Evolutionary conservation across 1,140 invertebrate genomes (phyloP).

Genomic region (Paramacrobiotus metropolitanus): DNA sequence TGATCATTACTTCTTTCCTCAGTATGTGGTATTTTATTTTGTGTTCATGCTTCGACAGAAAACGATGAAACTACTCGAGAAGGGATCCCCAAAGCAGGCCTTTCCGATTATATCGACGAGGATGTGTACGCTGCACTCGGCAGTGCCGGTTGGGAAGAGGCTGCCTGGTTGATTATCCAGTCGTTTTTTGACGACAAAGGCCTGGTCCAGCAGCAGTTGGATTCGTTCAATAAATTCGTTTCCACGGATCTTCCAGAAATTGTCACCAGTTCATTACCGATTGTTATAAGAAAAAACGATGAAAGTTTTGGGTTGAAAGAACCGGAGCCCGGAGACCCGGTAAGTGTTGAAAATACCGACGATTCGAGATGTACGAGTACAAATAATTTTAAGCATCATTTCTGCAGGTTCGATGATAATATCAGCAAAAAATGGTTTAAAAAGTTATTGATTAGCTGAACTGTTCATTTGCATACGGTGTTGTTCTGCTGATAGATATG

Average conservation of each 20-base stretch:
- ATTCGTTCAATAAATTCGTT: background rate
- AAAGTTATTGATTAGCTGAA: background rate
- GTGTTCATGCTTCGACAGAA: no score
- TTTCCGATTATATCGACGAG: background rate
- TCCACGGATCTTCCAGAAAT: background rate
- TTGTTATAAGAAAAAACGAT: background rate
- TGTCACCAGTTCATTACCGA: background rate
- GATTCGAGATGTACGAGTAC: background rate
- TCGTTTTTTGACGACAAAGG: background rate
- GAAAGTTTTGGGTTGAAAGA: background rate
- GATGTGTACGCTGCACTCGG: no score
- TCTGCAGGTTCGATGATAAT: no score
- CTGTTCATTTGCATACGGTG: background rate
- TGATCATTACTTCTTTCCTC: no score
- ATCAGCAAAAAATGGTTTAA: background rate
- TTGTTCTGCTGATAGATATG: background rate
- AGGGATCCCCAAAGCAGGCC: no score
- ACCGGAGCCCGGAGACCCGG: background rate
- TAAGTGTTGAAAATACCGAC: background rate
- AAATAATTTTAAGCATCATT: no score
- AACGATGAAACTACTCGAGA: no score
- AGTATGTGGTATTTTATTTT: no score
- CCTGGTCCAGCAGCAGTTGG: constrained; percentile 1
- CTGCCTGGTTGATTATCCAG: background rate
- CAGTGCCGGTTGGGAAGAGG: background rate